Evolutionary conservation across 1,140 invertebrate species (phyloP).

Genomic region (Achatina immaculata): DNA sequence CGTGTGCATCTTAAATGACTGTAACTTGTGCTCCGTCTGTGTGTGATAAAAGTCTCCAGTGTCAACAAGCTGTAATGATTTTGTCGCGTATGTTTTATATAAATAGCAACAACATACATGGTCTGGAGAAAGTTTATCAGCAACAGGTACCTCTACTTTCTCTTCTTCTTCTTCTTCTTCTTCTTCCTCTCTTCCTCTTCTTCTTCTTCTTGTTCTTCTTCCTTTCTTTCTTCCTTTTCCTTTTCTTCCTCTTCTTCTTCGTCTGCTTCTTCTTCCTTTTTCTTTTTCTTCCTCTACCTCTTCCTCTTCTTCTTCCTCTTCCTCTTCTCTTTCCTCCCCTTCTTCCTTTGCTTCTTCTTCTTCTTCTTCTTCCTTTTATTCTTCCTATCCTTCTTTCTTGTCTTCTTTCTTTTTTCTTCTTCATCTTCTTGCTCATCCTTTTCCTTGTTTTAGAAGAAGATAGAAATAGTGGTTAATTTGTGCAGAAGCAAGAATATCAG

Average conservation of each 20-base stretch:
- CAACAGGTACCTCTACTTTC: background rate
- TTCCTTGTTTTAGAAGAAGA: too few species aligned
- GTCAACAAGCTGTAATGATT: too few species aligned
- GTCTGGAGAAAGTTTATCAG: background rate
- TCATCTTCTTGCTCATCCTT: too few species aligned
- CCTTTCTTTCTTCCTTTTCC: background rate
- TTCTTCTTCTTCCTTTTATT: background rate
- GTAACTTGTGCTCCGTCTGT: background rate
- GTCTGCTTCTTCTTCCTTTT: background rate
- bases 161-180: background rate
- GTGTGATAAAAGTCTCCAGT: too few species aligned
- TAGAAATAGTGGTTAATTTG: too few species aligned
- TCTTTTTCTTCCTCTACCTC: background rate
- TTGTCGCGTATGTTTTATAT: background rate
- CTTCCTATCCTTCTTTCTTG: background rate
- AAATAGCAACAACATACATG: too few species aligned
- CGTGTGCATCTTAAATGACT: background rate
- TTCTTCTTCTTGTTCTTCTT: background rate
- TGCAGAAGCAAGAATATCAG: too few species aligned
- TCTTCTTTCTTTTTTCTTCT: background rate
- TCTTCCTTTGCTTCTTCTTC: background rate
- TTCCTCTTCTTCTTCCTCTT: background rate
- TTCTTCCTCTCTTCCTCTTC: conserved; percentile 7
- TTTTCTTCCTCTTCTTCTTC: conserved; percentile 5
- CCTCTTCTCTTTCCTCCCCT: background rate